Percentiles rank a stretch among this genome's conserved stretches.
These are phyloP conservation scores for Leptinotarsa haldemani DNA, from an alignment of 2,888 invertebrate species.

Conservation along the genomic window DNA sequence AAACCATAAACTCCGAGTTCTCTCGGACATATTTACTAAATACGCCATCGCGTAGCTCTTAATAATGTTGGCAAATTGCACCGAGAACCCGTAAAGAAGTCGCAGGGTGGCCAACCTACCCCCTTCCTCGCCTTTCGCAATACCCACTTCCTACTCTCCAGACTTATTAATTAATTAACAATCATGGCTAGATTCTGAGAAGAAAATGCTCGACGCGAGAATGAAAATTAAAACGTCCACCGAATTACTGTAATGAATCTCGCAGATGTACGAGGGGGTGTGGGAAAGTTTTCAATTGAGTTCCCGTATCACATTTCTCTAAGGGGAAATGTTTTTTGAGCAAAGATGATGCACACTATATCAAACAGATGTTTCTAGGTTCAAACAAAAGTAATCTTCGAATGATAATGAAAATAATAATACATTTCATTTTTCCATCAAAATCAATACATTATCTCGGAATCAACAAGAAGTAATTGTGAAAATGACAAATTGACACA, in stretches of 20 bases:
- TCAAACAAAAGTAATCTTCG: no score
- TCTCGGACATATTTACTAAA: conserved; percentile 65
- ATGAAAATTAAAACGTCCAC: conserved; percentile 64
- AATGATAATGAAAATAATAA: no score
- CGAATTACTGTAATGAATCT: conserved; percentile 60
- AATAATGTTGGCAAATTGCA: conserved; percentile 66
- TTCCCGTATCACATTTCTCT: not conserved
- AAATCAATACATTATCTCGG: no score
- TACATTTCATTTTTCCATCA: no score
- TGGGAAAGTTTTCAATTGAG: not conserved
- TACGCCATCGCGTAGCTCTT: conserved; percentile 60
- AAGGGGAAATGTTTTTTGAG: no score
- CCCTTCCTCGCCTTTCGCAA: conserved; percentile 23
- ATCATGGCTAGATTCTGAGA: conserved; percentile 63
- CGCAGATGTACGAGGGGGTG: conserved; percentile 7
- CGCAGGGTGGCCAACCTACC: conserved; percentile 23
- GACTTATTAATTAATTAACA: conserved; percentile 67
- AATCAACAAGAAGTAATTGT: no score
- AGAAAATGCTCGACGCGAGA: conserved; percentile 58
- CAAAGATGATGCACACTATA: no score
- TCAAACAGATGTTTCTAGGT: no score
- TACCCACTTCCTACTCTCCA: conserved; percentile 30
- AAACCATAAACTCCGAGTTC: conserved; percentile 49
- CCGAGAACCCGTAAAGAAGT: conserved; percentile 60
- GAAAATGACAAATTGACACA: no score